Conservation (phyloP, 2,888 invertebrate genomes). For the Protula sp. region DNA sequence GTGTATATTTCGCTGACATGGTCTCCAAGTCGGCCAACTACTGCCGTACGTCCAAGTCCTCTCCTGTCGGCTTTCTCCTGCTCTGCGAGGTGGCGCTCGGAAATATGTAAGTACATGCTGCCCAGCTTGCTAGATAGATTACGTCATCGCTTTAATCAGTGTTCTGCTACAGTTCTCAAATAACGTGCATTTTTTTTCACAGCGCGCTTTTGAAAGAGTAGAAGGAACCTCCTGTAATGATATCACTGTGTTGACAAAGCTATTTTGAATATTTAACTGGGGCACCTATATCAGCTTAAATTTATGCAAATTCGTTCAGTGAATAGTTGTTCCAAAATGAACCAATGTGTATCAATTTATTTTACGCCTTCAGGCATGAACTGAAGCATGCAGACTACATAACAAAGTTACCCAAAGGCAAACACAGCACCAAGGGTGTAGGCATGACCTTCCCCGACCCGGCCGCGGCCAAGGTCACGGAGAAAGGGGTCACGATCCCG, state of each 20-base stretch:
- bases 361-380: slow-evolving; percentile 64
- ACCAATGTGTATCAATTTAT: too few relatives aligned
- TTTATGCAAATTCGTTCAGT: too few relatives aligned
- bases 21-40: slow-evolving; percentile 97
- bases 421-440: slow-evolving; percentile 79
- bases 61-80: slow-evolving; percentile 76
- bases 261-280: too few relatives aligned
- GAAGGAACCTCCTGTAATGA: too few relatives aligned
- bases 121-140: not conserved
- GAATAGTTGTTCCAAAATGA: too few relatives aligned
- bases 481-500: slow-evolving; percentile 61
- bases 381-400: slow-evolving; percentile 68
- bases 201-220: too few relatives aligned
- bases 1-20: slow-evolving; percentile 95
- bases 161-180: too few relatives aligned
- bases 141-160: too few relatives aligned
- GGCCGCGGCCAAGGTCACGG: slow-evolving; percentile 56
- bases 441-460: slow-evolving; percentile 85
- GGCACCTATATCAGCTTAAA: too few relatives aligned
- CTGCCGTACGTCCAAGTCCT: slow-evolving; percentile 69
- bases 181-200: too few relatives aligned
- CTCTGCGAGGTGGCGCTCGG: slow-evolving; percentile 93
- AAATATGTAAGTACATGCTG: slow-evolving; percentile 66
- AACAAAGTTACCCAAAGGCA: slow-evolving; percentile 71
- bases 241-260: too few relatives aligned